phyloP scores from a whole-genome alignment of 2,797 vertebrate species.

The Epinephelus awoara region DNA sequence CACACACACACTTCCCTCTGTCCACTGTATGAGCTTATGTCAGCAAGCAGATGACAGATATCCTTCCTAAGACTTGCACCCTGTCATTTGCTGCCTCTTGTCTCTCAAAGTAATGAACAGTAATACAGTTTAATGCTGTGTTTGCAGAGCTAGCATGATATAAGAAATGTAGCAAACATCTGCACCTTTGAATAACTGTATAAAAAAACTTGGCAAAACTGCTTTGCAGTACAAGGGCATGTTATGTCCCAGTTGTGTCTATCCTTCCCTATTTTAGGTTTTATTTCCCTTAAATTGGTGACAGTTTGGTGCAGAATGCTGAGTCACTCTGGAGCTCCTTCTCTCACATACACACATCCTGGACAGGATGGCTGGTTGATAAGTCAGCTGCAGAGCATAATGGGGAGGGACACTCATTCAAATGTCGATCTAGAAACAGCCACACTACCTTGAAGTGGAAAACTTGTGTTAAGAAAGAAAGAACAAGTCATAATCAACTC shows the following conservation, averaged over 20 bases:
- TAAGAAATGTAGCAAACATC: not conserved
- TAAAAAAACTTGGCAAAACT: not conserved
- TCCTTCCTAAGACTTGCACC: not conserved
- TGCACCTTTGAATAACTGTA: not conserved
- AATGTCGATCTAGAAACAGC: not conserved
- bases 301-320: slow-evolving; percentile 27
- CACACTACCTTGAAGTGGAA: not conserved
- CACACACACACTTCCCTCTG: not conserved
- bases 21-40: slow-evolving; percentile 12
- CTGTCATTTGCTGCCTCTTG: slow-evolving; percentile 3
- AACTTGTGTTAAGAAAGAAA: not conserved
- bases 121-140: not conserved
- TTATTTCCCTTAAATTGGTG: slow-evolving; percentile 15
- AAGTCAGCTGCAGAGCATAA: slow-evolving; percentile 1
- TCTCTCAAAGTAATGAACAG: not conserved
- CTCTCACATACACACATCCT: slow-evolving; percentile 43
- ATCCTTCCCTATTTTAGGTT: not conserved
- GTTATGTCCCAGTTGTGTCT: not conserved
- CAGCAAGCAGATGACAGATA: slow-evolving; percentile 36
- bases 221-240: not conserved
- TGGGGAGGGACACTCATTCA: slow-evolving; percentile 3
- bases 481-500: slow-evolving; percentile 10
- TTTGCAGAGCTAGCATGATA: not conserved
- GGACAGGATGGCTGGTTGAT: slow-evolving; percentile 39
- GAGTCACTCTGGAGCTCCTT: slow-evolving; percentile 62